Evolutionary conservation across 2,113 vertebrate genomes (phyloP).

Genomic region (Salminus brasiliensis): DNA sequence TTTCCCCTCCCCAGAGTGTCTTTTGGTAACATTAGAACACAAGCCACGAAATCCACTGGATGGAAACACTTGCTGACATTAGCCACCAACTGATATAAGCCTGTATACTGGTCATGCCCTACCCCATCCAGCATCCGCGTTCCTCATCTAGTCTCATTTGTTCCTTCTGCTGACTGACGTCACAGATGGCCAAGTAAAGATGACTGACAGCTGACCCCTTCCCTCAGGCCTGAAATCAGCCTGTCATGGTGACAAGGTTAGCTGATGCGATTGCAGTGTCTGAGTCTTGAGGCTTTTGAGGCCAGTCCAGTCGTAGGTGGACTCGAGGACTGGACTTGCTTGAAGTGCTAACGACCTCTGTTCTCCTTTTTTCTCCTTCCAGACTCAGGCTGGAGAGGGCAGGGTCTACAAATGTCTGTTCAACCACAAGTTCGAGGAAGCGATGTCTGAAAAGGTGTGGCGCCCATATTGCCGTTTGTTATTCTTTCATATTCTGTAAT

Average conservation of each 20-base stretch:
- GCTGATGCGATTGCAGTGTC: background rate
- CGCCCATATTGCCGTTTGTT: too few relatives aligned
- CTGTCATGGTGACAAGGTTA: background rate
- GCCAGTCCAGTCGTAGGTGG: too few relatives aligned
- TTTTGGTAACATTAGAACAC: too few relatives aligned
- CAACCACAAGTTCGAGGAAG: conserved; percentile 92
- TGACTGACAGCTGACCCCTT: conserved; percentile 3
- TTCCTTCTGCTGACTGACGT: background rate
- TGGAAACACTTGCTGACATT: too few relatives aligned
- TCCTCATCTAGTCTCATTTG: background rate
- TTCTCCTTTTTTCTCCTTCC: conserved; percentile 57
- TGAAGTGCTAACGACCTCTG: background rate
- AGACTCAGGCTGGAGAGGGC: conserved; percentile 90
- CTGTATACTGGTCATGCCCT: too few relatives aligned
- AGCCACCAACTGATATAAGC: too few relatives aligned
- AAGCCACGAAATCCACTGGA: too few relatives aligned
- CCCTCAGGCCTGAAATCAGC: background rate
- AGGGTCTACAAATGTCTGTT: conserved; percentile 91
- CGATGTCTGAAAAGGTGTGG: conserved; percentile 88
- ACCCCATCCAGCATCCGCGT: background rate
- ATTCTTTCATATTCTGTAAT: background rate
- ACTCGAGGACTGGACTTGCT: too few relatives aligned
- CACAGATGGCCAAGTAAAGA: background rate
- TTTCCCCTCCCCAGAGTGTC: too few relatives aligned
- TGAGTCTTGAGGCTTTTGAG: background rate